Conservation (phyloP, 2,113 vertebrate species). For the Loxodonta africana region DNA sequence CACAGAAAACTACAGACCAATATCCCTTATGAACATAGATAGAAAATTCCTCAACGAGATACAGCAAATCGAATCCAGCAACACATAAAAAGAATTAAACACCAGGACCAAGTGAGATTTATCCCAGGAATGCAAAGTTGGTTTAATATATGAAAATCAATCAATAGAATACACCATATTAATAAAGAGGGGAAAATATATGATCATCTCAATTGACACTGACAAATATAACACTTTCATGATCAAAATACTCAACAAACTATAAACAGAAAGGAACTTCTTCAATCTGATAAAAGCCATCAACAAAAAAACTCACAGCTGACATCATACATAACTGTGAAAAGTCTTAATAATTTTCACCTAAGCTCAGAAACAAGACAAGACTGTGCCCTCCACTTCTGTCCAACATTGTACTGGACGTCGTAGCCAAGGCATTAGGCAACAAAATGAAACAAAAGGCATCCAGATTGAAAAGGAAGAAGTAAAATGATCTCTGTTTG, state of each 20-base stretch:
- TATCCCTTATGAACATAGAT: not conserved
- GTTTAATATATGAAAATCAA: not conserved
- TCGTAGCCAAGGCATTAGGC: not conserved
- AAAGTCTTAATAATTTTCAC: not conserved
- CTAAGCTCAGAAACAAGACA: not conserved
- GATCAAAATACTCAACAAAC: not conserved
- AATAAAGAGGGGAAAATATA: not conserved
- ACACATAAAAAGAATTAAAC: not conserved
- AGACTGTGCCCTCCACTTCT: not conserved
- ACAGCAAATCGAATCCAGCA: not conserved
- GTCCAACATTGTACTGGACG: not conserved
- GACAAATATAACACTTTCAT: not conserved
- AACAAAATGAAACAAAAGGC: not conserved
- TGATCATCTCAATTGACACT: not conserved
- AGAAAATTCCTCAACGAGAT: not conserved
- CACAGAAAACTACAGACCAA: not conserved
- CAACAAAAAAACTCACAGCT: not conserved
- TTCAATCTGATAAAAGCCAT: not conserved
- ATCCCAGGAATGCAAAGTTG: not conserved
- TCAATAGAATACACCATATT: not conserved
- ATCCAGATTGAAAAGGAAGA: too few relatives aligned
- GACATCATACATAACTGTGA: not conserved
- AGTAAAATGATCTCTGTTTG: not conserved
- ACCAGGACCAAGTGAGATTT: not conserved
- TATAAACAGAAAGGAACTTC: not conserved